Evolutionary conservation across 2,113 vertebrate species (phyloP).

Genomic region (Rhizomys pruinosus): DNA sequence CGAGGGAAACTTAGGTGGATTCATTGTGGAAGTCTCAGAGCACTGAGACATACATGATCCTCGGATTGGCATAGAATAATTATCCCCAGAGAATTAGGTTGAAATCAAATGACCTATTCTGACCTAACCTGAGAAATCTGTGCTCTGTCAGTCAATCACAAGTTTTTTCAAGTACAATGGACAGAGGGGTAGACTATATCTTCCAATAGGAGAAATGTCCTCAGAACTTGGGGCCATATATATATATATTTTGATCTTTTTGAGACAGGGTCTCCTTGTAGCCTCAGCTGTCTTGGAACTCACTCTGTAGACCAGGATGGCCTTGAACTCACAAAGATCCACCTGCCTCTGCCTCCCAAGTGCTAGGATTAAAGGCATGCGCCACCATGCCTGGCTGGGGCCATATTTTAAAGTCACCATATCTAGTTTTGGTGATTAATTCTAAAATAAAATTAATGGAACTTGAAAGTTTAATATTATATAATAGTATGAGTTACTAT

Average conservation of each 20-base stretch:
- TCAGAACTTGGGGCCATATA: background rate
- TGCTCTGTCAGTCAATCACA: background rate
- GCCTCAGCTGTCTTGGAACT: too few relatives aligned
- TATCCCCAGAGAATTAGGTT: background rate
- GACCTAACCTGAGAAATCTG: background rate
- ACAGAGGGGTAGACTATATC: background rate
- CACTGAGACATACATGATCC: background rate
- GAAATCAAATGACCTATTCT: background rate
- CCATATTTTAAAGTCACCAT: constrained; percentile 6
- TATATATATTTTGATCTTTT: too few relatives aligned
- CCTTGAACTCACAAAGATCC: too few relatives aligned
- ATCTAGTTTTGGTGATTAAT: background rate
- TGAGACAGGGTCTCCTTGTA: too few relatives aligned
- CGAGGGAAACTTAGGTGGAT: background rate
- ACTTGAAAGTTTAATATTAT: constrained; percentile 17
- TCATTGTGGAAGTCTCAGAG: background rate
- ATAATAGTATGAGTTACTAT: background rate
- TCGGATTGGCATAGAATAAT: background rate
- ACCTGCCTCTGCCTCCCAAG: too few relatives aligned
- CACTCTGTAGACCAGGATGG: too few relatives aligned
- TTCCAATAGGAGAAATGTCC: background rate
- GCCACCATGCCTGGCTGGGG: too few relatives aligned
- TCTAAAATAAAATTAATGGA: constrained; percentile 35
- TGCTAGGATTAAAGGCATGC: too few relatives aligned
- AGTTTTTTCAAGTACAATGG: background rate